Evolutionary conservation across 2,113 vertebrate species (phyloP).

Genomic region (Pseudorectes ferrugineus): DNA sequence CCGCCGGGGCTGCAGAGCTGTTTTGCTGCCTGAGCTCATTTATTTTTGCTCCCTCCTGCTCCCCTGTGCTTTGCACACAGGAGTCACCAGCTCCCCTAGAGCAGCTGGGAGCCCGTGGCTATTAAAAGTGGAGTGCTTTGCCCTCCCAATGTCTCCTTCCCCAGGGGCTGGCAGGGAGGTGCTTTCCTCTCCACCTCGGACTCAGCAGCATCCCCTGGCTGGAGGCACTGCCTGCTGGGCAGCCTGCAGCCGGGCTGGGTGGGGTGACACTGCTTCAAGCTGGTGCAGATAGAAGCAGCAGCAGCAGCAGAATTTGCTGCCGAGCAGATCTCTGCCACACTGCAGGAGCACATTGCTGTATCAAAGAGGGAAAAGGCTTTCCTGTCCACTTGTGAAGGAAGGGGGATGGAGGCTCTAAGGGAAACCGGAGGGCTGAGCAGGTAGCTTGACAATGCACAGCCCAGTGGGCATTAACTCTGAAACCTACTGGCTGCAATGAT

Average conservation of each 20-base stretch:
- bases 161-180: background rate
- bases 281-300: background rate
- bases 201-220: background rate
- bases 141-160: background rate
- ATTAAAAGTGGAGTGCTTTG: background rate
- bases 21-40: conserved; percentile 59
- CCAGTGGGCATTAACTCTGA: background rate
- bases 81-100: background rate
- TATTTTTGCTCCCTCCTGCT: conserved; percentile 59
- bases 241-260: background rate
- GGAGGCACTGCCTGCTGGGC: background rate
- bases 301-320: background rate
- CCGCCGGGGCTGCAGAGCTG: background rate
- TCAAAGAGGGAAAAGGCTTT: background rate
- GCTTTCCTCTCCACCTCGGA: background rate
- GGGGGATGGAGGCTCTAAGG: background rate
- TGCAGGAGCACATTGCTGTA: background rate
- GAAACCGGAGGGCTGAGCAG: background rate
- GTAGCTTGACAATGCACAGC: background rate
- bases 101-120: background rate
- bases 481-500: background rate
- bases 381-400: background rate
- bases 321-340: background rate
- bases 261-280: background rate
- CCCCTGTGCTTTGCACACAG: conserved; percentile 12